phyloP scores from a whole-genome alignment of 2,797 vertebrate genomes.

The Mormyrops attenuatus region DNA sequence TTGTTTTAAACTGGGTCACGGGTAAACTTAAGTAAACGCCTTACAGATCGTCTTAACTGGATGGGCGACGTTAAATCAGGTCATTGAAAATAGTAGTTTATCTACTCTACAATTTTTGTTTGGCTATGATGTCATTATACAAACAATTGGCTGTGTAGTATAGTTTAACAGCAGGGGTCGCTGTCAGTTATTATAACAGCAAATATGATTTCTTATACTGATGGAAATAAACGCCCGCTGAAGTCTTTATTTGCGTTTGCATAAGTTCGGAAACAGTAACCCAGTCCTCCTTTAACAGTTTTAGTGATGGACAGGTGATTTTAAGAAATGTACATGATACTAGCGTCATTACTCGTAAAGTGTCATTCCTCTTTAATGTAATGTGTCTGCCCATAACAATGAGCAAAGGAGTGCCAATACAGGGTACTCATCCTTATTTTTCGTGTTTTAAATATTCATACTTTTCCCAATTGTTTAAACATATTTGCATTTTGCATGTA shows the following conservation, averaged over 20 bases:
- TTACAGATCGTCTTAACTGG: not conserved
- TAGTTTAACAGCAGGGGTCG: conserved; percentile 52
- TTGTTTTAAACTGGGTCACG: not conserved
- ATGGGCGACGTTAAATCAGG: not conserved
- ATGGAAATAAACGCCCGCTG: not conserved
- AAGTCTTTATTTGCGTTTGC: not conserved
- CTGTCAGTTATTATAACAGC: conserved; percentile 38
- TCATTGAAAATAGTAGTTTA: not conserved
- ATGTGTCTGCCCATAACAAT: not conserved
- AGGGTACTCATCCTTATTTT: not conserved
- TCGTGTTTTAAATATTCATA: not conserved
- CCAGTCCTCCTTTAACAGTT: not conserved
- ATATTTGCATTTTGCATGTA: not conserved
- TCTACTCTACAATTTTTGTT: not conserved
- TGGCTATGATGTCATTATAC: conserved; percentile 55
- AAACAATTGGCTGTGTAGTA: conserved; percentile 36
- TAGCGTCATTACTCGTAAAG: not conserved
- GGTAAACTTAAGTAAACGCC: not conserved
- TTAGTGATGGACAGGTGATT: not conserved
- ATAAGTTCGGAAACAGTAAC: not conserved
- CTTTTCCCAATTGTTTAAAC: not conserved
- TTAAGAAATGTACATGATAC: not conserved
- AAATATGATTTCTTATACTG: not conserved
- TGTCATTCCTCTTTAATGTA: not conserved
- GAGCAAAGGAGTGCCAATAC: not conserved